Percentiles rank a stretch among this genome's conserved stretches.
Evolutionary conservation across 2,888 invertebrate genomes (phyloP).

Genomic region (Rhimphoctona megacephalus): DNA sequence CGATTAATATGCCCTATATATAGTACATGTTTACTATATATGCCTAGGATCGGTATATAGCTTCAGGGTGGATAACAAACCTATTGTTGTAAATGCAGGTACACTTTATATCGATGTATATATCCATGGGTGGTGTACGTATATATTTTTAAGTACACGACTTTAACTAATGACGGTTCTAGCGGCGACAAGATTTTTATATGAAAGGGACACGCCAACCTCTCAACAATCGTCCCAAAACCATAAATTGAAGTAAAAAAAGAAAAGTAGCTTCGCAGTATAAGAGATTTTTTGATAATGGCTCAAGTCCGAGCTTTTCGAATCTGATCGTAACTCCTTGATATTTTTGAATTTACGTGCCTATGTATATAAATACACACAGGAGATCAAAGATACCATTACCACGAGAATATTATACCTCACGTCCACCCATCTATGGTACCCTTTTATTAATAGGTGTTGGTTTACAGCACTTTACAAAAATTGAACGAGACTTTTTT

Average conservation of each 20-base stretch:
- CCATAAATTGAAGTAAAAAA: slow-evolving; percentile 49
- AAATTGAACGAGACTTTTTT: slow-evolving; percentile 9
- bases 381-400: neutral
- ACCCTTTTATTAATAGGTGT: neutral
- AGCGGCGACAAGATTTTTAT: slow-evolving; percentile 49
- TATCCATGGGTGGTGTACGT: neutral
- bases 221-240: slow-evolving; percentile 19
- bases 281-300: slow-evolving; percentile 33
- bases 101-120: neutral
- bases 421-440: neutral
- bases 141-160: slow-evolving; percentile 14
- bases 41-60: slow-evolving; percentile 14
- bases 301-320: slow-evolving; percentile 12
- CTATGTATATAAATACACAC: slow-evolving; percentile 10
- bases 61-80: slow-evolving; percentile 20
- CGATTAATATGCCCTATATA: slow-evolving; percentile 53
- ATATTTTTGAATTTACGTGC: neutral
- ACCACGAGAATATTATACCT: neutral
- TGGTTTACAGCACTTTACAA: slow-evolving; percentile 11
- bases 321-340: neutral
- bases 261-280: slow-evolving; percentile 21
- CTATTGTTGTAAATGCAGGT: slow-evolving; percentile 21
- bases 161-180: slow-evolving; percentile 48
- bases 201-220: slow-evolving; percentile 54
- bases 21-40: slow-evolving; percentile 23